phyloP scores from a whole-genome alignment of 1,140 invertebrate genomes.

The Myzus persicae region DNA sequence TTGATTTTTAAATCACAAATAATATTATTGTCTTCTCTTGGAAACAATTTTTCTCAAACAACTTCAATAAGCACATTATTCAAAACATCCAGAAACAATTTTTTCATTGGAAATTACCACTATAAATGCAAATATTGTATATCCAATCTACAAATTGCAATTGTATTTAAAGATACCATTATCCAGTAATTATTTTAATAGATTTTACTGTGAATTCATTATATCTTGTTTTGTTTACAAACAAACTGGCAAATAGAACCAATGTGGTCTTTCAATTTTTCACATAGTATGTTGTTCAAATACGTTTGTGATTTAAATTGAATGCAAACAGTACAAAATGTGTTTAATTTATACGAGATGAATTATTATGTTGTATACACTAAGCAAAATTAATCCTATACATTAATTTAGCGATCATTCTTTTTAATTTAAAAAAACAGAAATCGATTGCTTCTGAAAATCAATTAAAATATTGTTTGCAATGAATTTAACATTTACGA shows the following conservation, averaged over 20 bases:
- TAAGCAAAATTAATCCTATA: neutral
- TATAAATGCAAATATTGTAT: neutral
- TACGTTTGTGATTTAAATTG: neutral
- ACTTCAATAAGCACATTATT: neutral
- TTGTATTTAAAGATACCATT: neutral
- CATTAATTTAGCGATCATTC: neutral
- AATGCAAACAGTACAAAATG: neutral
- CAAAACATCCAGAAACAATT: neutral
- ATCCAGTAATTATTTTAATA: neutral
- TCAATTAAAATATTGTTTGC: neutral
- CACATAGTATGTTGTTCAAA: neutral
- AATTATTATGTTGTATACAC: neutral
- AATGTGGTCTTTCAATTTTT: neutral
- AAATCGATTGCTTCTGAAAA: neutral
- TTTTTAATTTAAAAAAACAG: neutral
- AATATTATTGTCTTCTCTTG: neutral
- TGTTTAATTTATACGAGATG: neutral
- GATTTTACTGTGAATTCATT: neutral
- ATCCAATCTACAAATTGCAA: neutral
- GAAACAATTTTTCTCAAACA: neutral
- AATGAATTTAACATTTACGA: neutral
- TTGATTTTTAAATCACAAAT: neutral
- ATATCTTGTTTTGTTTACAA: neutral
- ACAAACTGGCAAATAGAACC: neutral
- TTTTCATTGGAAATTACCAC: neutral